A percentile compares a stretch with the other conserved stretches of the same genome.
Conservation (phyloP, 2,113 vertebrate species). For the Nestor notabilis region DNA sequence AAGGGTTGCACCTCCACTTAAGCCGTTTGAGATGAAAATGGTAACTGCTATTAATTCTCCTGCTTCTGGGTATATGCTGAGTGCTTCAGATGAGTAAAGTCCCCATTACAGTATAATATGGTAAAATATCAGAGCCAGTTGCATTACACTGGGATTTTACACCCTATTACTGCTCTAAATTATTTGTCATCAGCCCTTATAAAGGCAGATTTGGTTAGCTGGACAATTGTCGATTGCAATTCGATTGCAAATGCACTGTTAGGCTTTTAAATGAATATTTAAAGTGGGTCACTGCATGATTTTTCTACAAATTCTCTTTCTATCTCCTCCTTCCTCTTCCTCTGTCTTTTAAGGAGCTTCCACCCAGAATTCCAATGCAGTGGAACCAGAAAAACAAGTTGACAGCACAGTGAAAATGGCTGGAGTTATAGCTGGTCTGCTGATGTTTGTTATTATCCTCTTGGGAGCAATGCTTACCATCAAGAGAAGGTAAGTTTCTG, state of each 20-base stretch:
- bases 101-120: background rate
- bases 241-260: background rate
- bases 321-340: slow-evolving; percentile 16
- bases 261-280: background rate
- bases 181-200: background rate
- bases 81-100: background rate
- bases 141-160: background rate
- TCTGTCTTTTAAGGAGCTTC: slow-evolving; percentile 84
- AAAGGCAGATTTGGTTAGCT: background rate
- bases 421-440: slow-evolving; percentile 92
- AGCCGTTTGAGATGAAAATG: background rate
- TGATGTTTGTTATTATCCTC: slow-evolving; percentile 97
- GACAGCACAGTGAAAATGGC: slow-evolving; percentile 96
- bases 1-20: background rate
- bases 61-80: background rate
- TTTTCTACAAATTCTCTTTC: slow-evolving; percentile 50
- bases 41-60: background rate
- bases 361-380: slow-evolving; percentile 93
- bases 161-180: slow-evolving; percentile 11
- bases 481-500: slow-evolving; percentile 90
- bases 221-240: background rate
- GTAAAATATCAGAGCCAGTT: background rate
- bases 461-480: slow-evolving; percentile 94
- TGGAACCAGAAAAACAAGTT: slow-evolving; percentile 96
- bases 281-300: background rate